Evolutionary conservation across 92 coral and sea anemone species (phyloP).

Genomic region (Parazoanthus darwini): DNA sequence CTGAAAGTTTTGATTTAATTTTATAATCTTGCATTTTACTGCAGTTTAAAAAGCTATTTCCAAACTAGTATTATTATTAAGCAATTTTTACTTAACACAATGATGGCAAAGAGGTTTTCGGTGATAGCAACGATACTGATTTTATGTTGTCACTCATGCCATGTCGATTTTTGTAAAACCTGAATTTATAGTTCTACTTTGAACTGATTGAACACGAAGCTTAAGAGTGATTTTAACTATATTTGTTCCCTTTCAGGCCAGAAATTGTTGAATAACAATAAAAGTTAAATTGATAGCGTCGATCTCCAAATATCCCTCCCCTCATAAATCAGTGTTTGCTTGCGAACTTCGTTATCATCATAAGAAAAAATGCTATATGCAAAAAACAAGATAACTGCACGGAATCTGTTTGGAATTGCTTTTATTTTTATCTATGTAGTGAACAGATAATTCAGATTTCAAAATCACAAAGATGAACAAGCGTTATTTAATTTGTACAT

Average conservation of each 20-base stretch:
- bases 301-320: background rate
- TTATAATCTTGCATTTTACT: background rate
- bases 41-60: background rate
- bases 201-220: background rate
- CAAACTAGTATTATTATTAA: background rate
- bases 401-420: background rate
- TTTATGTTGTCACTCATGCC: background rate
- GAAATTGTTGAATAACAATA: background rate
- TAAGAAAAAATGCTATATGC: background rate
- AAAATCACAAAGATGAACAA: constrained; percentile 20
- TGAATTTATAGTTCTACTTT: background rate
- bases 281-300: background rate
- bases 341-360: background rate
- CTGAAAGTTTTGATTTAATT: background rate
- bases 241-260: background rate
- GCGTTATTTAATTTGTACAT: background rate
- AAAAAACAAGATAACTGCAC: background rate
- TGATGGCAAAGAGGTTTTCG: background rate
- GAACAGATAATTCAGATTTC: constrained; percentile 18
- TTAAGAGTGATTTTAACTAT: background rate
- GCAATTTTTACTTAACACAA: no score
- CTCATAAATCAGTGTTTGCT: background rate
- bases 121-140: background rate
- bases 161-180: background rate
- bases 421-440: constrained; percentile 32